A percentile compares a stretch with the other conserved stretches of the same genome.
Evolutionary conservation across 2,888 invertebrate species (phyloP).

Genomic region (Lathronympha strigana): DNA sequence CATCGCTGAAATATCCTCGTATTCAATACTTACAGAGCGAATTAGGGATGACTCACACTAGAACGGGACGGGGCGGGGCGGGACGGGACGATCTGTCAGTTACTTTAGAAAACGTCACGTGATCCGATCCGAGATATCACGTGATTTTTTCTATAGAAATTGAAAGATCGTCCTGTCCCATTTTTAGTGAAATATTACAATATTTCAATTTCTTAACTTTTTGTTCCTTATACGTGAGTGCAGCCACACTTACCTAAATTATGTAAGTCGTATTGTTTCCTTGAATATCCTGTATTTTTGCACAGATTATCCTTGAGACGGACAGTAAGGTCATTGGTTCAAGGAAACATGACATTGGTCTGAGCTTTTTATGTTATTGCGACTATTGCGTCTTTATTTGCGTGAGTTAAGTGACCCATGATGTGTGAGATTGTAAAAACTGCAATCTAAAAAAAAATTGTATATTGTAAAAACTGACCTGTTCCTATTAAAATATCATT

Average conservation of each 20-base stretch:
- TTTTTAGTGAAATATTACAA: constrained; percentile 8
- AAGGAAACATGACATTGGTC: constrained; percentile 25
- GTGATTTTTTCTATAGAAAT: too few species aligned
- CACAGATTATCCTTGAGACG: constrained; percentile 26
- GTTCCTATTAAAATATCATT: constrained; percentile 15
- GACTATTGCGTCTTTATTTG: constrained; percentile 1
- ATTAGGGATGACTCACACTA: too few species aligned
- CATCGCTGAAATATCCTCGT: too few species aligned
- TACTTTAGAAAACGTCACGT: too few species aligned
- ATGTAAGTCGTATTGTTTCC: constrained; percentile 23
- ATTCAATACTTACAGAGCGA: too few species aligned
- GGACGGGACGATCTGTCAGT: too few species aligned
- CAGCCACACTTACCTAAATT: constrained; percentile 10
- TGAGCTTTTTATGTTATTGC: constrained; percentile 8
- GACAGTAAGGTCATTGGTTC: constrained; percentile 20
- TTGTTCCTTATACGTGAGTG: constrained; percentile 16
- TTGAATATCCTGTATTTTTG: constrained; percentile 13
- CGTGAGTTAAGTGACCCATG: constrained; percentile 1
- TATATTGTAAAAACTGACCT: constrained; percentile 1
- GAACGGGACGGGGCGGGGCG: too few species aligned
- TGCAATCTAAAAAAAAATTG: too few species aligned
- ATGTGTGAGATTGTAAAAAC: neutral
- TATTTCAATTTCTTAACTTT: neutral
- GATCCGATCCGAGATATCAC: too few species aligned
- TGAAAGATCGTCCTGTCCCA: too few species aligned